phyloP scores from a whole-genome alignment of 2,888 invertebrate species.

The Drosophila cyrtoloma region DNA sequence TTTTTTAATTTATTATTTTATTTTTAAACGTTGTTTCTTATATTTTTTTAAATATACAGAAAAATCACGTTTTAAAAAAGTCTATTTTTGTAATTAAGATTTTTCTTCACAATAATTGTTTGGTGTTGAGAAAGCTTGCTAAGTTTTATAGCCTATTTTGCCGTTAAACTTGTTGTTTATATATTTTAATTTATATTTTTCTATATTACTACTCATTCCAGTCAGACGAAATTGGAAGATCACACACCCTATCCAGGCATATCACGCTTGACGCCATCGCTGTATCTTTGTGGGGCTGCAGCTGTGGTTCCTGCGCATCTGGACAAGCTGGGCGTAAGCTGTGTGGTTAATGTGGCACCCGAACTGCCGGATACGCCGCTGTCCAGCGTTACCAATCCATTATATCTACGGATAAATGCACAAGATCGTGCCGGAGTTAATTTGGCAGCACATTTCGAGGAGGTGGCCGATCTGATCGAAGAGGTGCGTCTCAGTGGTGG shows the following conservation, averaged over 20 bases:
- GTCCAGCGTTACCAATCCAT: slow-evolving; percentile 87
- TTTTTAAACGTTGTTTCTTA: neutral
- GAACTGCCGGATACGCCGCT: slow-evolving; percentile 91
- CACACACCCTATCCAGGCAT: slow-evolving; percentile 86
- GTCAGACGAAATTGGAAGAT: slow-evolving; percentile 67
- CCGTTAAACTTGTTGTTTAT: neutral
- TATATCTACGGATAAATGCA: slow-evolving; percentile 89
- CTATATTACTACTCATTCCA: slow-evolving; percentile 14
- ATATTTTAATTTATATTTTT: neutral
- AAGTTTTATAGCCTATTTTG: neutral
- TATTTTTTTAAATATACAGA: neutral
- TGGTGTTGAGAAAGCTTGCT: neutral
- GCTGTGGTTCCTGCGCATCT: slow-evolving; percentile 90
- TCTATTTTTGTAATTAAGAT: neutral
- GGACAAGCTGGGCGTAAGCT: slow-evolving; percentile 89
- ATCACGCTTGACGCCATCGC: slow-evolving; percentile 90
- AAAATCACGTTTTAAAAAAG: neutral
- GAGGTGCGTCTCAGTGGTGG: slow-evolving; percentile 89
- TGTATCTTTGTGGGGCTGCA: slow-evolving; percentile 93
- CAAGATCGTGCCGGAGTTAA: slow-evolving; percentile 91
- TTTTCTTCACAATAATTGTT: neutral
- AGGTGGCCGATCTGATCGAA: slow-evolving; percentile 91
- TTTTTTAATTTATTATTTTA: neutral
- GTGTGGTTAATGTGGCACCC: slow-evolving; percentile 93
- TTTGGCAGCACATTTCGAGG: slow-evolving; percentile 91